Evolutionary conservation across 2,888 invertebrate genomes (phyloP), one percentile per base, ranked within the genome.

Genomic region (Agrotis segetum): DNA sequence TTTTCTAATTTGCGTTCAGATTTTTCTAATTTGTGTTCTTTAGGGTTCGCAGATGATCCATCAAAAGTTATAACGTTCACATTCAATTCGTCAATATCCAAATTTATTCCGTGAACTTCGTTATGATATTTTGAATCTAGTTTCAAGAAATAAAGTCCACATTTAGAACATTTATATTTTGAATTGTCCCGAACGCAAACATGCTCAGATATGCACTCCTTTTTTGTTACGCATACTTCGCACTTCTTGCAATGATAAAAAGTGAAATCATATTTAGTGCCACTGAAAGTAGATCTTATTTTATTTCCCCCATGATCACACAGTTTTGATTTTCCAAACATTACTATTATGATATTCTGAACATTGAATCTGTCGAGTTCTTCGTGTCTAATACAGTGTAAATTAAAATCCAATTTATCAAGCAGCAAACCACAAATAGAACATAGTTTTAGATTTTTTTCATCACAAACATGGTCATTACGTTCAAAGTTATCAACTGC

Each of bases 211-310:
- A 75, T 82, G 47, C 55, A 72, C 13, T 83, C 74, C 24, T 84
- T 74, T 47, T 88, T 83, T 74, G 78, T 88, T 13, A 90, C 67
- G 76, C 93, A 93, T 19, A 93, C 70, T 53, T 88, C 78, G 75
- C 95, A 95, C 67, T 88, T 85, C 13, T 74, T 74, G 80, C 95
- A 95, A 83, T 87, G 90, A 76, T 91, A 93, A 76, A 94, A 86
- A 44, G 88, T 89, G 76, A 92, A 92, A 84, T 95, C 93, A 79
- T 85, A 87, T 69, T 91, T 81, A 34, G 81, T 84, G 19, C 94
- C 94, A 53, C 50, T 86, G 71, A 90, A 94, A 62, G 84, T 86
- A 9, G 88, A 80, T 24, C 53, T 61, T 9, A 64, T 24, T 47
- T 75, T 65, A 16, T 67, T 55, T 14, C 74, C 62, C 62, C 71